Percentiles rank a stretch among this genome's conserved stretches.
Evolutionary conservation across 2,797 vertebrate genomes (phyloP).

Genomic region (Sebastes alutus): DNA sequence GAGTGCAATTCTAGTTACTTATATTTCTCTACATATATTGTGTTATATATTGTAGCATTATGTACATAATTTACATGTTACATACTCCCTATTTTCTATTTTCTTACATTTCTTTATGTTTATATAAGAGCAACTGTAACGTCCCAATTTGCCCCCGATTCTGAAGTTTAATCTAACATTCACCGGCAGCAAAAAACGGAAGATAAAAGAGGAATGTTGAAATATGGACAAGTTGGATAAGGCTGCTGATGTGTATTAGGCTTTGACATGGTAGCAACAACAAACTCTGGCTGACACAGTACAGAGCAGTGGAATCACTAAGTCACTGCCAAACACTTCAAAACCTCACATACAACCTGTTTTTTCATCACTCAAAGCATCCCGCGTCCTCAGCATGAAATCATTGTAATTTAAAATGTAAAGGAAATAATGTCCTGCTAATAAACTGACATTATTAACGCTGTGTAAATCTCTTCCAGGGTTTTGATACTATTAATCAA

Average conservation of each 20-base stretch:
- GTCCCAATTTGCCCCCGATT: neutral
- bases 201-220: conserved; percentile 5
- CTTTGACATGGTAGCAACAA: neutral
- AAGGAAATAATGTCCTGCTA: neutral
- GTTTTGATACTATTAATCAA: neutral
- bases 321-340: neutral
- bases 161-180: conserved; percentile 2
- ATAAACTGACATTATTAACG: neutral
- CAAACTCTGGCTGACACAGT: neutral
- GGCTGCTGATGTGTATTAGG: neutral
- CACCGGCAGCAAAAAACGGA: neutral
- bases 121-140: too few relatives aligned
- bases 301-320: neutral
- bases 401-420: neutral
- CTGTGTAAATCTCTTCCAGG: neutral
- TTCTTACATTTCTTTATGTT: too few relatives aligned
- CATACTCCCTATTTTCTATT: too few relatives aligned
- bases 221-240: neutral
- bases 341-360: neutral
- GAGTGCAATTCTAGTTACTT: too few relatives aligned
- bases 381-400: neutral
- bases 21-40: too few relatives aligned
- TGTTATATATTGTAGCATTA: too few relatives aligned
- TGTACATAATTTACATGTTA: too few relatives aligned
- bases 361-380: neutral